Conservation (phyloP, 1,140 invertebrate genomes). For the Drosophila pachea region DNA sequence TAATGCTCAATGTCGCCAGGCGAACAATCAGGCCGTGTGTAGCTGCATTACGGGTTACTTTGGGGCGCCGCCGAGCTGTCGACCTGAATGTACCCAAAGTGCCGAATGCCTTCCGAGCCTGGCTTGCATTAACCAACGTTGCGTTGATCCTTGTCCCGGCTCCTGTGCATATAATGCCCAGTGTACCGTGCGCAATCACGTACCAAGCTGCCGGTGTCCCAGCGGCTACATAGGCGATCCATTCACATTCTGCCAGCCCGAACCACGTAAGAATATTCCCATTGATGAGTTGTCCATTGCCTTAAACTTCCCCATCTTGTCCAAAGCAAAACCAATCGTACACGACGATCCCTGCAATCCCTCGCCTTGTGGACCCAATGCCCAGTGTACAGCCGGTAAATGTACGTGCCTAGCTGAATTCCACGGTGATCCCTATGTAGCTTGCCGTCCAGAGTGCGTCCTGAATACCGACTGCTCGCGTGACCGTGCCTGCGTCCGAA, state of each 20-base stretch:
- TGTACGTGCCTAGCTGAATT: slow-evolving; percentile 81
- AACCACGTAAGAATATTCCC: slow-evolving; percentile 78
- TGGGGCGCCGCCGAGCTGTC: slow-evolving; percentile 82
- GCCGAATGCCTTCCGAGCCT: slow-evolving; percentile 81
- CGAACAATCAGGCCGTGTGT: slow-evolving; percentile 76
- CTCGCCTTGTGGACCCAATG: slow-evolving; percentile 85
- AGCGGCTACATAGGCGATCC: slow-evolving; percentile 86
- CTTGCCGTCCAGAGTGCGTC: slow-evolving; percentile 73
- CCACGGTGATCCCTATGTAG: slow-evolving; percentile 80
- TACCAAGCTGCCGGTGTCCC: slow-evolving; percentile 84
- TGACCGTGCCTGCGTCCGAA: slow-evolving; percentile 82
- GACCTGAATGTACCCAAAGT: slow-evolving; percentile 82
- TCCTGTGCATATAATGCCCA: slow-evolving; percentile 83
- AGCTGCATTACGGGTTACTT: slow-evolving; percentile 80
- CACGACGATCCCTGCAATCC: slow-evolving; percentile 82
- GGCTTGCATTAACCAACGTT: slow-evolving; percentile 82
- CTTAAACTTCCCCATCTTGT: background rate
- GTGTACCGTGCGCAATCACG: slow-evolving; percentile 84
- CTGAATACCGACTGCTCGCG: slow-evolving; percentile 80
- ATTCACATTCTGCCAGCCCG: slow-evolving; percentile 68
- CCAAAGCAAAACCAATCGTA: slow-evolving; percentile 68
- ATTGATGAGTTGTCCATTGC: slow-evolving; percentile 45
- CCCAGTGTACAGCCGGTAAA: slow-evolving; percentile 83
- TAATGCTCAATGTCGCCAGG: slow-evolving; percentile 59
- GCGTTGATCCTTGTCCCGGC: slow-evolving; percentile 81